Conservation (phyloP, 2,113 vertebrate species). For the Taurulus bubalis region DNA sequence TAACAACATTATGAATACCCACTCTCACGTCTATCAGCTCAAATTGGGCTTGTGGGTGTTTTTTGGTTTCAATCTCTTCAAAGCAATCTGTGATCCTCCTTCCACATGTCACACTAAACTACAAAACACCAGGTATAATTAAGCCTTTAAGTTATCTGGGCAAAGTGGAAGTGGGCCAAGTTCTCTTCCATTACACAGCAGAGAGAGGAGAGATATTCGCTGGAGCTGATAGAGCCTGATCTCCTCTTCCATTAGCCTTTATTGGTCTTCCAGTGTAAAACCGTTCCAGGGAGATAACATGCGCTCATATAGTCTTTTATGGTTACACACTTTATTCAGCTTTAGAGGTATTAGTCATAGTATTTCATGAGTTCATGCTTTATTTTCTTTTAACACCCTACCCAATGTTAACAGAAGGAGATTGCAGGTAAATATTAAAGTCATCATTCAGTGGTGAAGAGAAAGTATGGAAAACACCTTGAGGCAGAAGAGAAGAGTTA, state of each 20-base stretch:
- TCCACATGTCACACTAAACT: slow-evolving; percentile 33
- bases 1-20: neutral
- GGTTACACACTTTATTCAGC: slow-evolving; percentile 52
- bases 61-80: slow-evolving; percentile 38
- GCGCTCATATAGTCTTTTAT: slow-evolving; percentile 50
- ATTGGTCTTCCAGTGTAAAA: slow-evolving; percentile 60
- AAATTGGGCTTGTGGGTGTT: slow-evolving; percentile 8
- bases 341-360: slow-evolving; percentile 61
- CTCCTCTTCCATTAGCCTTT: slow-evolving; percentile 68
- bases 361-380: slow-evolving; percentile 61
- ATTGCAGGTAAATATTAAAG: slow-evolving; percentile 74
- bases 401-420: slow-evolving; percentile 33
- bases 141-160: slow-evolving; percentile 47
- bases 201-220: slow-evolving; percentile 40
- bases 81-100: slow-evolving; percentile 33
- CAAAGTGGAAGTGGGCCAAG: slow-evolving; percentile 65
- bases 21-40: slow-evolving; percentile 1
- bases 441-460: slow-evolving; percentile 71
- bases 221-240: slow-evolving; percentile 45
- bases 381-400: slow-evolving; percentile 39
- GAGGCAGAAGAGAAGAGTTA: slow-evolving; percentile 8
- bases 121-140: slow-evolving; percentile 53
- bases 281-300: slow-evolving; percentile 57
- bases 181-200: slow-evolving; percentile 57
- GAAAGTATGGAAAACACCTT: slow-evolving; percentile 35